phyloP scores from a whole-genome alignment of 2,797 vertebrate species.

The Rhabdomys pumilio region DNA sequence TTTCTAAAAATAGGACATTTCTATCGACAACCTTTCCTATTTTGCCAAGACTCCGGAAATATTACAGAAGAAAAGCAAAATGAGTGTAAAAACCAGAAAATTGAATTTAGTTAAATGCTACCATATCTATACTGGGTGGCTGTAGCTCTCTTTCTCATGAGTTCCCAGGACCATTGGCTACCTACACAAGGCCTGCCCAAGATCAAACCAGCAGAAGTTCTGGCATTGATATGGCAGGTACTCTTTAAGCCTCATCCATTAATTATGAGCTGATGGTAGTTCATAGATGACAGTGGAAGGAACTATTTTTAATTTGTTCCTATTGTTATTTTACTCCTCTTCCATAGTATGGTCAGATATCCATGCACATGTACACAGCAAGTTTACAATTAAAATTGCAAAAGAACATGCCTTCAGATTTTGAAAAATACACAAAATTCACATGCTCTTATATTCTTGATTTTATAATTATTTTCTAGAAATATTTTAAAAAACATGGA shows the following conservation, averaged over 20 bases:
- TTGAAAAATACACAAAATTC: neutral
- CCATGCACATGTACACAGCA: neutral
- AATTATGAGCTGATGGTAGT: neutral
- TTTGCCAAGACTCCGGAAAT: neutral
- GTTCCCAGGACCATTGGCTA: neutral
- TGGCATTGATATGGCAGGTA: too few relatives aligned
- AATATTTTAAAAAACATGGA: neutral
- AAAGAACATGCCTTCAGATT: neutral
- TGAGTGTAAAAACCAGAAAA: neutral
- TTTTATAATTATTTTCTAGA: neutral
- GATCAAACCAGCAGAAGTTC: neutral
- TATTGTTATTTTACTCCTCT: neutral
- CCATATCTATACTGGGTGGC: too few relatives aligned
- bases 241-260: neutral
- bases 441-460: neutral
- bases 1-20: neutral
- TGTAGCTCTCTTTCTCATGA: too few relatives aligned
- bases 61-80: too few relatives aligned
- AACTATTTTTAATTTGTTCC: neutral
- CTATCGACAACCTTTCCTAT: neutral
- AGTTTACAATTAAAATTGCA: neutral
- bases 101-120: neutral
- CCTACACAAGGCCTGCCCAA: neutral
- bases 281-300: too few relatives aligned
- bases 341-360: neutral